These are phyloP conservation scores for Lamellibrachia satsuma DNA, from an alignment of 2,888 invertebrate species.

Conservation along the genomic window DNA sequence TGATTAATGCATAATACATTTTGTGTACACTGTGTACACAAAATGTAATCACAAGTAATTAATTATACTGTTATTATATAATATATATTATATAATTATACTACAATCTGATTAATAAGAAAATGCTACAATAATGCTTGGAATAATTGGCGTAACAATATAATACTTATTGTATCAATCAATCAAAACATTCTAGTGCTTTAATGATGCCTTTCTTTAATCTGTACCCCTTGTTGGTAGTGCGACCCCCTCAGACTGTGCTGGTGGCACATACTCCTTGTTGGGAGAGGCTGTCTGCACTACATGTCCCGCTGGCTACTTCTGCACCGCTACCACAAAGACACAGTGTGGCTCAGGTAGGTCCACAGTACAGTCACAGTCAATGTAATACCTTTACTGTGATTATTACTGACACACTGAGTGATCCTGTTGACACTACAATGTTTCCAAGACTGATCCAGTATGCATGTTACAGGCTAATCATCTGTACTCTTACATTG, in stretches of 20 bases:
- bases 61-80: no score
- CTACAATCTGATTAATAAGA: no score
- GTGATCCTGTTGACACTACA: no score
- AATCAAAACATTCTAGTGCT: neutral
- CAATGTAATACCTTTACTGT: neutral
- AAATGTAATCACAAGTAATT: no score
- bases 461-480: no score
- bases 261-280: conserved; percentile 49
- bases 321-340: conserved; percentile 40
- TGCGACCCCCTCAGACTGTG: conserved; percentile 48
- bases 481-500: no score
- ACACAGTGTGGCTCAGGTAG: conserved; percentile 32
- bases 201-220: neutral
- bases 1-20: no score
- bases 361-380: neutral
- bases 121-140: neutral
- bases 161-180: neutral
- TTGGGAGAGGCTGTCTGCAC: conserved; percentile 49
- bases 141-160: neutral
- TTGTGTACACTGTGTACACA: no score
- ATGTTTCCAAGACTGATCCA: no score
- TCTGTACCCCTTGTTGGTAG: conserved; percentile 32
- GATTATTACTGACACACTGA: no score
- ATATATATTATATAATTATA: no score
- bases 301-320: conserved; percentile 48